Evolutionary conservation across 2,113 vertebrate genomes (phyloP).

Genomic region (Psittacara wagleri): DNA sequence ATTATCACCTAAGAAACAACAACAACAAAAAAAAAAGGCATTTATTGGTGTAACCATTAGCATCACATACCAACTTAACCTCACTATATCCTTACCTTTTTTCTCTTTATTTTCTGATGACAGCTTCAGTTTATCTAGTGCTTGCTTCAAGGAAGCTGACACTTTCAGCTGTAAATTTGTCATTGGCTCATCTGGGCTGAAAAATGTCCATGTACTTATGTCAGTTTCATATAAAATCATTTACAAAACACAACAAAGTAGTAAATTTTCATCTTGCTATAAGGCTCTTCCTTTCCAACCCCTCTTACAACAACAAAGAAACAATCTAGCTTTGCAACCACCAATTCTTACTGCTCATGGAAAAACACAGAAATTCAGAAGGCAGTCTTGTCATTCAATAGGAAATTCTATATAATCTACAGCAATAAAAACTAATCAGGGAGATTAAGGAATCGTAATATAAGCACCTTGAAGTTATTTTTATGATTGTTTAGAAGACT

Average conservation of each 20-base stretch:
- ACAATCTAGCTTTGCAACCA: neutral
- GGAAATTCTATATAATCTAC: neutral
- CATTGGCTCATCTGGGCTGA: constrained; percentile 90
- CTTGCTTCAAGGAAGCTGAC: constrained; percentile 90
- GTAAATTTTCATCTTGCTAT: neutral
- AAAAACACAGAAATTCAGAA: neutral
- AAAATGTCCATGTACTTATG: neutral
- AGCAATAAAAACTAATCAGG: neutral
- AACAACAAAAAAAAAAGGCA: neutral
- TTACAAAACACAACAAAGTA: neutral
- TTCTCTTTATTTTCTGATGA: constrained; percentile 78
- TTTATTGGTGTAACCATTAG: neutral
- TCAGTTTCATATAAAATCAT: neutral
- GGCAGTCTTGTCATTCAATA: neutral
- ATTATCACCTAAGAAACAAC: neutral
- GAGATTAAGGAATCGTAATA: neutral
- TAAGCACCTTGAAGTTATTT: neutral
- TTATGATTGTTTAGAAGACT: neutral
- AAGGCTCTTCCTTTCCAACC: neutral
- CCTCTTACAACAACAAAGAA: neutral
- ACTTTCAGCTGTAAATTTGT: constrained; percentile 87
- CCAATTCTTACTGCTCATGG: neutral
- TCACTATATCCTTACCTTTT: constrained; percentile 75
- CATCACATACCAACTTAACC: neutral
- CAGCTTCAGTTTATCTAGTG: constrained; percentile 89